Evolutionary conservation across 2,797 vertebrate genomes (phyloP).

Genomic region (Hapalemur alaotrensis): DNA sequence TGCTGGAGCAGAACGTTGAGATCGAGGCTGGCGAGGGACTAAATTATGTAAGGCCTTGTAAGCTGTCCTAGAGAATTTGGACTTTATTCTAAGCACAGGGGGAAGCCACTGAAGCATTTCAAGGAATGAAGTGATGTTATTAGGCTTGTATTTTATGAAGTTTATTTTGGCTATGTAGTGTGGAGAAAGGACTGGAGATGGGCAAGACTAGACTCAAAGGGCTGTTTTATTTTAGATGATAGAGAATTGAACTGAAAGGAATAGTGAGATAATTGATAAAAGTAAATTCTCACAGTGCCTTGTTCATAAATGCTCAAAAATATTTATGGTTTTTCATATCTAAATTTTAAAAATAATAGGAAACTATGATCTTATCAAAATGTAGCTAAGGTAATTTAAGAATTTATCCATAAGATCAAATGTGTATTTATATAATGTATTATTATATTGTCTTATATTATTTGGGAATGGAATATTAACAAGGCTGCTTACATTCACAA

Average conservation of each 20-base stretch:
- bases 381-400: background rate
- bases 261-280: background rate
- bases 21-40: background rate
- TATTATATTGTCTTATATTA: background rate
- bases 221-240: background rate
- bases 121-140: background rate
- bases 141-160: background rate
- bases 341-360: background rate
- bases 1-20: background rate
- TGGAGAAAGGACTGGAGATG: background rate
- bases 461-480: background rate
- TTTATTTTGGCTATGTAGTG: background rate
- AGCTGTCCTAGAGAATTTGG: background rate
- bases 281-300: background rate
- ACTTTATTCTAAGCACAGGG: background rate
- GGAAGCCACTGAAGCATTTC: background rate
- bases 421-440: background rate
- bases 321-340: slow-evolving; percentile 7
- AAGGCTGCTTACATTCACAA: background rate
- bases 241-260: background rate
- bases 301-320: slow-evolving; percentile 1
- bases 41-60: background rate
- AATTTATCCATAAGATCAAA: background rate
- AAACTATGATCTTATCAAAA: background rate
- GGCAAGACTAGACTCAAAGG: background rate